A percentile compares a stretch with the other conserved stretches of the same genome.
phyloP scores from a whole-genome alignment of 2,113 vertebrate genomes.

The Pomatostomus ruficeps region DNA sequence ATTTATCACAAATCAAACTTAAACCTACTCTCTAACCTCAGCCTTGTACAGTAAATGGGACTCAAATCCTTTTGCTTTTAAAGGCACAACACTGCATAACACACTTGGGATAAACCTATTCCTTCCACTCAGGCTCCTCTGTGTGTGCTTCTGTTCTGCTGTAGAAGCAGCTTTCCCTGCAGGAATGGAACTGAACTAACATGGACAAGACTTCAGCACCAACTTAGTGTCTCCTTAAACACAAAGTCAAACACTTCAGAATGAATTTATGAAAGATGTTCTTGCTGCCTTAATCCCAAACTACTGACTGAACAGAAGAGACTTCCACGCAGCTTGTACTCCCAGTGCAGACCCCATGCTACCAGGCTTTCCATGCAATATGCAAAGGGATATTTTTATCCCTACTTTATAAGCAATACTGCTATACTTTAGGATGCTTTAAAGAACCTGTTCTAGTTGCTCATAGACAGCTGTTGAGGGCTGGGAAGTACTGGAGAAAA shows the following conservation, averaged over 20 bases:
- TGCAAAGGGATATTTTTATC: neutral
- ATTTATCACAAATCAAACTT: neutral
- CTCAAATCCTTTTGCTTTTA: neutral
- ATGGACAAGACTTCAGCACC: neutral
- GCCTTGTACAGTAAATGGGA: neutral
- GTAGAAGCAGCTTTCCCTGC: neutral
- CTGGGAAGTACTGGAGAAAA: neutral
- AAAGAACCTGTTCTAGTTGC: neutral
- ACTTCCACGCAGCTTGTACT: neutral
- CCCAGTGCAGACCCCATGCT: neutral
- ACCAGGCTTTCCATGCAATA: neutral
- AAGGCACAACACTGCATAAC: neutral
- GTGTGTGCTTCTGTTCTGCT: neutral
- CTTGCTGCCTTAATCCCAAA: neutral
- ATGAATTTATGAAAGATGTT: neutral
- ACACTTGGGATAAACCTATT: neutral
- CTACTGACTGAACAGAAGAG: neutral
- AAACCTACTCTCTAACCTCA: neutral
- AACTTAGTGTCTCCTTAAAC: neutral
- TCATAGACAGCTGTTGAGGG: neutral
- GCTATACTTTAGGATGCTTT: neutral
- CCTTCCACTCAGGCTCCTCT: neutral
- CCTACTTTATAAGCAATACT: neutral
- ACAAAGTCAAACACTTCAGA: neutral
- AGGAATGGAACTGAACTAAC: neutral